Conservation (phyloP, 2,888 invertebrate genomes). For the Galerucella pusilla region DNA sequence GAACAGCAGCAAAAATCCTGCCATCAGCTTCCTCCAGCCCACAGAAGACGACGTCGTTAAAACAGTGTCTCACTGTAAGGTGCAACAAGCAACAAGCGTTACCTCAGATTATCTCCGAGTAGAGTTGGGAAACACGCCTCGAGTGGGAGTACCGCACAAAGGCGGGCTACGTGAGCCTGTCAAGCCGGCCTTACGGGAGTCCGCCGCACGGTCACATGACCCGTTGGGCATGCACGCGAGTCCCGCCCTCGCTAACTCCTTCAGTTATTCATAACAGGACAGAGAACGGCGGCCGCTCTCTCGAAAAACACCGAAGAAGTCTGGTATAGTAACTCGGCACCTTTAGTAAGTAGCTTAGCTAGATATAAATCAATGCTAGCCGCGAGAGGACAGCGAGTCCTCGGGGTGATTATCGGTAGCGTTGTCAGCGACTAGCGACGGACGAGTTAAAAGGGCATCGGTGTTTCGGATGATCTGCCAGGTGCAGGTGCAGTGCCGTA, state of each 20-base stretch:
- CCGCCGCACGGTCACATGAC: constrained; percentile 64
- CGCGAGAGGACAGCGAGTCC: constrained; percentile 30
- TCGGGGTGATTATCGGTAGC: constrained; percentile 29
- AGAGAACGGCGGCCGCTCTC: constrained; percentile 33
- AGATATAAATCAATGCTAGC: constrained; percentile 26
- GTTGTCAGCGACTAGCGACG: constrained; percentile 28
- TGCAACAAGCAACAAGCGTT: constrained; percentile 29
- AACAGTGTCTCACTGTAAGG: constrained; percentile 30
- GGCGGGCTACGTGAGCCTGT: constrained; percentile 48
- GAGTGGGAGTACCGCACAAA: constrained; percentile 60
- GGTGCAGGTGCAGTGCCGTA: constrained; percentile 43
- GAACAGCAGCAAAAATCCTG: background rate
- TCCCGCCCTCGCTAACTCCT: constrained; percentile 65
- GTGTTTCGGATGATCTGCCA: constrained; percentile 42
- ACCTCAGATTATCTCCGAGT: constrained; percentile 35
- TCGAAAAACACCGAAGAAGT: constrained; percentile 34
- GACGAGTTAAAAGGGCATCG: constrained; percentile 23
- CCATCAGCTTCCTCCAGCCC: constrained; percentile 7
- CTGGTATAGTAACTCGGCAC: constrained; percentile 29
- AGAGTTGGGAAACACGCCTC: constrained; percentile 51
- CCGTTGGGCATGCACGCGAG: constrained; percentile 66
- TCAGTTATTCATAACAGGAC: constrained; percentile 50
- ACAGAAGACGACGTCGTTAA: constrained; percentile 13
- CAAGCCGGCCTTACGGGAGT: constrained; percentile 50
- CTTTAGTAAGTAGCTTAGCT: constrained; percentile 21